Conservation (phyloP, 2,888 invertebrate genomes). For the Acanthosoma haemorrhoidale region DNA sequence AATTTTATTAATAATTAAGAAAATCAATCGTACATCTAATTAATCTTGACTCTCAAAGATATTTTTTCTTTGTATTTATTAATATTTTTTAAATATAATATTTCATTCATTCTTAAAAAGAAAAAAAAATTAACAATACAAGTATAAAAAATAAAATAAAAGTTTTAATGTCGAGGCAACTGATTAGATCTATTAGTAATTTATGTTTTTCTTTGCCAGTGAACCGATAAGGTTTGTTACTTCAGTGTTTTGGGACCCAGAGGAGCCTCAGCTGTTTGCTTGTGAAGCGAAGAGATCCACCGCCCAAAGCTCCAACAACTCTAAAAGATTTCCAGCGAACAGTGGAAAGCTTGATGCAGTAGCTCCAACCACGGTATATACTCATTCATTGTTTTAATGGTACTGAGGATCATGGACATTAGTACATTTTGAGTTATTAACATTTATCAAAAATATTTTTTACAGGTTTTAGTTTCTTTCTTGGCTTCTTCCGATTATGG, state of each 20-base stretch:
- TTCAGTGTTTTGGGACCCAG: slow-evolving; percentile 75
- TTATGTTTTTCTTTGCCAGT: slow-evolving; percentile 40
- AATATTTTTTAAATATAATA: background rate
- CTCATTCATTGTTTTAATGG: background rate
- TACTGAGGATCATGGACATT: background rate
- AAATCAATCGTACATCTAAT: too few species aligned
- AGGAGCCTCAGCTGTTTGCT: slow-evolving; percentile 78
- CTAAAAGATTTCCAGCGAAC: background rate
- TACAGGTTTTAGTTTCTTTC: slow-evolving; percentile 56
- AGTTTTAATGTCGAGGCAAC: background rate
- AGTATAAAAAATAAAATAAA: background rate
- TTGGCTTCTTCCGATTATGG: slow-evolving; percentile 65
- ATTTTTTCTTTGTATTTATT: background rate
- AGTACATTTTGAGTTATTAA: too few species aligned
- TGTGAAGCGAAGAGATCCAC: slow-evolving; percentile 66
- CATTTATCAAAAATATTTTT: background rate
- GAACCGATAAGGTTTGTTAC: slow-evolving; percentile 54
- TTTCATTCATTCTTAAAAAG: background rate
- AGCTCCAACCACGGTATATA: slow-evolving; percentile 23
- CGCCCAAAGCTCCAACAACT: background rate
- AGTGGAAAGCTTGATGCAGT: background rate
- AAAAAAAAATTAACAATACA: background rate
- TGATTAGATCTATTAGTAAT: background rate
- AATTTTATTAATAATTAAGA: too few species aligned
- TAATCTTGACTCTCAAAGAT: background rate